These are phyloP conservation scores for Ellobium chinense DNA, from an alignment of 2,888 invertebrate species.

Conservation along the genomic window DNA sequence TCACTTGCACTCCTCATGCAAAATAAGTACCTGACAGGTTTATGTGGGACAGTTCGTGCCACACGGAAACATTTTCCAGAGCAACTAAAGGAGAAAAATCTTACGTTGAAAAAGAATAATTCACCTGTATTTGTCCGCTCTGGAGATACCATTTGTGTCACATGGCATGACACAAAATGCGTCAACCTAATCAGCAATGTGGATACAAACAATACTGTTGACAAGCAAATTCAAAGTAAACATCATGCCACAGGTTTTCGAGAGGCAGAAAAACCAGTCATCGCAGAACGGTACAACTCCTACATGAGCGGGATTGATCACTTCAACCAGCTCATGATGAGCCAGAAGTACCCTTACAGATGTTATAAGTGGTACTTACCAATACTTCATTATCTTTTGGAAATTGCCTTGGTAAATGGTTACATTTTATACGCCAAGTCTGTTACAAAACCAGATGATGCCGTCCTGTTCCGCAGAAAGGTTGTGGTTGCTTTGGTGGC, in stretches of 20 bases:
- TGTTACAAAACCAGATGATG: neutral
- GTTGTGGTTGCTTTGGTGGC: neutral
- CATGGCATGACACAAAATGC: slow-evolving; percentile 56
- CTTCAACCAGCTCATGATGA: slow-evolving; percentile 40
- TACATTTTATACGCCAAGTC: slow-evolving; percentile 50
- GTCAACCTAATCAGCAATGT: slow-evolving; percentile 33
- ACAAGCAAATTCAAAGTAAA: slow-evolving; percentile 24
- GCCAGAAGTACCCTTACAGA: slow-evolving; percentile 45
- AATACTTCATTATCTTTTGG: slow-evolving; percentile 40
- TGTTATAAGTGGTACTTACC: slow-evolving; percentile 47
- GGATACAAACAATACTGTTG: slow-evolving; percentile 18
- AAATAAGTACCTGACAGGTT: slow-evolving; percentile 19
- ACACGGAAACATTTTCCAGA: slow-evolving; percentile 47
- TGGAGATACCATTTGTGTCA: slow-evolving; percentile 49
- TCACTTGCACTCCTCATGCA: neutral
- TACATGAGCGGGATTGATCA: slow-evolving; percentile 51
- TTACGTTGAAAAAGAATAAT: slow-evolving; percentile 45
- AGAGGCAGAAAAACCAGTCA: slow-evolving; percentile 35
- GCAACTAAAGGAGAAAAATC: slow-evolving; percentile 31
- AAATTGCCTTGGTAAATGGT: slow-evolving; percentile 52
- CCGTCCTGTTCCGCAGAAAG: neutral
- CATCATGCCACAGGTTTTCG: slow-evolving; percentile 24
- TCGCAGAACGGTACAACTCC: slow-evolving; percentile 38
- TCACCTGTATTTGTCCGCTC: slow-evolving; percentile 52
- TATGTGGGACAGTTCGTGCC: slow-evolving; percentile 49